These are phyloP conservation scores for Drosophila merina DNA, from an alignment of 2,888 invertebrate genomes.

Conservation along the genomic window DNA sequence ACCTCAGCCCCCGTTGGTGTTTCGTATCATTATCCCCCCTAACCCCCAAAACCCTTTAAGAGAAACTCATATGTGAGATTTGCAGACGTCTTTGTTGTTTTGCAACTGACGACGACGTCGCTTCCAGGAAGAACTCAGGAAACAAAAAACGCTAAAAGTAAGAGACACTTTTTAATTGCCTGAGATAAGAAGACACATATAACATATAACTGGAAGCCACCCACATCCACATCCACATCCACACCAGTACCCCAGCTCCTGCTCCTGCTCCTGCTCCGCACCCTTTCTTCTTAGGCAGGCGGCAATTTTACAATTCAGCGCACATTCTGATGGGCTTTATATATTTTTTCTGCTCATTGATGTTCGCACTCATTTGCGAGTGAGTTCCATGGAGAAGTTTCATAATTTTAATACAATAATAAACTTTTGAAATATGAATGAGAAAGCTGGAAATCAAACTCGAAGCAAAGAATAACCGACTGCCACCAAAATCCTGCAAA, in stretches of 20 bases:
- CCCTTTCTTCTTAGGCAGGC: slow-evolving; percentile 13
- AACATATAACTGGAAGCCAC: slow-evolving; percentile 42
- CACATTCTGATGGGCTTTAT: slow-evolving; percentile 77
- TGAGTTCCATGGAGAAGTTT: too few species aligned
- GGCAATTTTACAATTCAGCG: slow-evolving; percentile 81
- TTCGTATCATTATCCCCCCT: neutral
- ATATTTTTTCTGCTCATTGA: slow-evolving; percentile 74
- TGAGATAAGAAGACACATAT: slow-evolving; percentile 79
- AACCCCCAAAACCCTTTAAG: neutral
- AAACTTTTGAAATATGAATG: too few species aligned
- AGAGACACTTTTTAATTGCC: slow-evolving; percentile 80
- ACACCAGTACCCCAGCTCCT: slow-evolving; percentile 4
- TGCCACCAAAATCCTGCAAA: too few species aligned
- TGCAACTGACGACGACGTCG: slow-evolving; percentile 16
- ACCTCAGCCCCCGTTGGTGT: neutral
- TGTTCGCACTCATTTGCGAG: slow-evolving; percentile 48
- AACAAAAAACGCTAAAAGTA: slow-evolving; percentile 48
- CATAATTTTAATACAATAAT: too few species aligned
- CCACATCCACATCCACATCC: slow-evolving; percentile 1
- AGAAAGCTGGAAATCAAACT: too few species aligned
- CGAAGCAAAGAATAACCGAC: too few species aligned
- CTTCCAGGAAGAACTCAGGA: slow-evolving; percentile 34
- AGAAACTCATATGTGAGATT: slow-evolving; percentile 29
- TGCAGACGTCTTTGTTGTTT: slow-evolving; percentile 26
- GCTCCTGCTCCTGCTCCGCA: too few species aligned